phyloP scores from a whole-genome alignment of 1,140 invertebrate species.

The Penaeus chinensis region DNA sequence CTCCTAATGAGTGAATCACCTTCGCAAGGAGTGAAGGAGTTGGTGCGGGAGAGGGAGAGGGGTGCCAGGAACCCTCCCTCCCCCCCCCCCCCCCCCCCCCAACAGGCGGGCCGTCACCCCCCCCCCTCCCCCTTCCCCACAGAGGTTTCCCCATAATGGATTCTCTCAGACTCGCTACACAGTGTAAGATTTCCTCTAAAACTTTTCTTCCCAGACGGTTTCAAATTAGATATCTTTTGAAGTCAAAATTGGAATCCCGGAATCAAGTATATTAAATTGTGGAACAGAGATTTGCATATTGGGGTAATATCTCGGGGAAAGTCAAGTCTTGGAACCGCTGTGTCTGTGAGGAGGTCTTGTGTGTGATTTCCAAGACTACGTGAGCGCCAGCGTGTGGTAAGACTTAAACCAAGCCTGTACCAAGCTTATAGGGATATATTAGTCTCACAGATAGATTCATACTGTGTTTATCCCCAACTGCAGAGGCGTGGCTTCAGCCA shows the following conservation, averaged over 20 bases:
- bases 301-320: slow-evolving; percentile 44
- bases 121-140: too few species aligned
- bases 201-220: slow-evolving; percentile 24
- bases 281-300: slow-evolving; percentile 56
- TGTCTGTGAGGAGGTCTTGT: too few species aligned
- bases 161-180: neutral
- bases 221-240: slow-evolving; percentile 61
- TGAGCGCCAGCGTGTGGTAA: too few species aligned
- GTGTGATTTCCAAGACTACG: too few species aligned
- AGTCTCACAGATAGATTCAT: too few species aligned
- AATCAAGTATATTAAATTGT: slow-evolving; percentile 60
- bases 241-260: slow-evolving; percentile 60
- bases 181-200: slow-evolving; percentile 20
- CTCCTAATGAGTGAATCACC: neutral
- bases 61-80: neutral
- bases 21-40: neutral
- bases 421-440: too few species aligned
- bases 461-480: too few species aligned
- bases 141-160: slow-evolving; percentile 7
- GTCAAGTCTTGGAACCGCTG: neutral
- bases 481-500: too few species aligned
- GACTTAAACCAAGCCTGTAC: too few species aligned
- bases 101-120: too few species aligned
- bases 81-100: too few species aligned
- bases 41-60: neutral